phyloP scores from a whole-genome alignment of 1,140 invertebrate species.

The Zaprionus ghesquierei region DNA sequence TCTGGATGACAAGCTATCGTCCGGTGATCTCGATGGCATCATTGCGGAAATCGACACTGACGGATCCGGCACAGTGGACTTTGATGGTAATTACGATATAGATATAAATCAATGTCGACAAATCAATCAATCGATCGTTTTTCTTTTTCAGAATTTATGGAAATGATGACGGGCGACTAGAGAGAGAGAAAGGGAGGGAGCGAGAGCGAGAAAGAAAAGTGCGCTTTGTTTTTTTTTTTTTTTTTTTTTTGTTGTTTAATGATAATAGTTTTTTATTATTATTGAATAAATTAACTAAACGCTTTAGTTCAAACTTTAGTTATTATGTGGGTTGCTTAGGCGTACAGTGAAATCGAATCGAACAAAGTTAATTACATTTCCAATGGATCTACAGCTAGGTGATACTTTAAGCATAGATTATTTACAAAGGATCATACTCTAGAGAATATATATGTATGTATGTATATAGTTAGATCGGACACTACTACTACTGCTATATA shows the following conservation, averaged over 20 bases:
- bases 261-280: constrained; percentile 74
- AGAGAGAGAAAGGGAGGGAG: neutral
- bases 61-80: constrained; percentile 95
- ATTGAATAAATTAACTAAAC: constrained; percentile 78
- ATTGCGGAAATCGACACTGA: constrained; percentile 97
- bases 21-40: constrained; percentile 93
- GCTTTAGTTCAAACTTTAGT: constrained; percentile 70
- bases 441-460: constrained; percentile 53
- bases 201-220: neutral
- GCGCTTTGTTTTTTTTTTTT: constrained; percentile 36
- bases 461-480: constrained; percentile 11
- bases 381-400: constrained; percentile 31
- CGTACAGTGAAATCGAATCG: constrained; percentile 18
- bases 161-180: constrained; percentile 91
- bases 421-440: constrained; percentile 57
- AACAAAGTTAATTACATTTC: constrained; percentile 20
- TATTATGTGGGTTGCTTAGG: constrained; percentile 30
- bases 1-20: constrained; percentile 94
- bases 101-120: neutral
- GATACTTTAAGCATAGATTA: constrained; percentile 61
- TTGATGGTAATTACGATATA: constrained; percentile 86
- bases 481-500: constrained; percentile 44
- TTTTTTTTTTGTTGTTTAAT: constrained; percentile 59
- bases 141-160: constrained; percentile 89
- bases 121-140: neutral